Conservation (phyloP, 2,888 invertebrate genomes). For the Barypeithes pellucidus region DNA sequence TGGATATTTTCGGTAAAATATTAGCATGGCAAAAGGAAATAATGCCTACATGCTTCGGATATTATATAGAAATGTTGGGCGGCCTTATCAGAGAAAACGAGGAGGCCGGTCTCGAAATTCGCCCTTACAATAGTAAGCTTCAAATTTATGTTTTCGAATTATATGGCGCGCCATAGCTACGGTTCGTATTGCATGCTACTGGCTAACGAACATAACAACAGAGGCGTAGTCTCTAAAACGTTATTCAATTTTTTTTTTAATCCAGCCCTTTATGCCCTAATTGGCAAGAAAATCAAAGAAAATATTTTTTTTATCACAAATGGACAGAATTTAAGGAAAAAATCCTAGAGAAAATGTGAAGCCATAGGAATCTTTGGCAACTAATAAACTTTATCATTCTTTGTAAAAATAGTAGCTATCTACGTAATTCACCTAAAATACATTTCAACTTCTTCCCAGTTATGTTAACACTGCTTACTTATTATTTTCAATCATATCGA, state of each 20-base stretch:
- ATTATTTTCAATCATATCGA: too few relatives aligned
- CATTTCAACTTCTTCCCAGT: too few relatives aligned
- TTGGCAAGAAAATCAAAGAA: too few relatives aligned
- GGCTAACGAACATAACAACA: conserved; percentile 18
- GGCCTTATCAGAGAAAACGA: conserved; percentile 59
- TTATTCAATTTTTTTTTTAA: not conserved
- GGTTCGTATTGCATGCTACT: conserved; percentile 29
- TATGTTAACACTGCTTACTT: too few relatives aligned
- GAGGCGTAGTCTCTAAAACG: not conserved
- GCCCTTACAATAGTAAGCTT: conserved; percentile 39
- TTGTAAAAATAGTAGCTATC: too few relatives aligned
- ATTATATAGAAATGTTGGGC: conserved; percentile 62
- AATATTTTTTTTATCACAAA: too few relatives aligned
- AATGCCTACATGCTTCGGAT: conserved; percentile 61
- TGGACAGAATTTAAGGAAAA: too few relatives aligned
- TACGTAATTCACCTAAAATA: too few relatives aligned
- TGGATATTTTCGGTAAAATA: conserved; percentile 51
- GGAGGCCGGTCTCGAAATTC: conserved; percentile 36
- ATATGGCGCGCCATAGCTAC: conserved; percentile 26
- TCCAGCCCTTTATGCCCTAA: too few relatives aligned
- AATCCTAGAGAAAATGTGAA: too few relatives aligned
- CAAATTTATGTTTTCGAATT: conserved; percentile 44
- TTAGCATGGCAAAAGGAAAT: conserved; percentile 54
- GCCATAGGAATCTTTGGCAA: too few relatives aligned
- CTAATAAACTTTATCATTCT: too few relatives aligned